Base-by-base conservation (phyloP, 2,797 vertebrate species). In the Myotis planiceps region DNA sequence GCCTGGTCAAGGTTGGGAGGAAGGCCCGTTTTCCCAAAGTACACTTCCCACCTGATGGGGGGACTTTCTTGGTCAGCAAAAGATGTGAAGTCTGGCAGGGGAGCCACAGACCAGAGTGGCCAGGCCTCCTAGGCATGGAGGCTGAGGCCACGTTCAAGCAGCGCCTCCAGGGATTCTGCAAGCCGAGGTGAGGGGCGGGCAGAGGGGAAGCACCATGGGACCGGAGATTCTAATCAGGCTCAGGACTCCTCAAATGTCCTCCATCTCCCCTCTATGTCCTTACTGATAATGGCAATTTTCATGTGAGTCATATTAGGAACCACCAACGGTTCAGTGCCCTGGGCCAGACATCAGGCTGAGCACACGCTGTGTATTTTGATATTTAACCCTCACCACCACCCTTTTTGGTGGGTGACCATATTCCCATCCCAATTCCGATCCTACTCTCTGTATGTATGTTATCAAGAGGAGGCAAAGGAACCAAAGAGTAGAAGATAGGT, bases 341-440 rank as follows among this genome's bases (percentile, higher is more conserved):
- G 42, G 32, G 60, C 14, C 34, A 88, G 63, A 9, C 42, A n/a
- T 10, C 2, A 23, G 14, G 14, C 66, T 25, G 9, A 45, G 15
- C 15, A 27, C 6, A 0, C 0, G 15, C 34, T 13, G 13, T 23
- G 16, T 12, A 47, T 7, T 37, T 9, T 27, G 63, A 27, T 16
- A 55, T 32, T 51, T 53, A 49, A 42, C 23, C 55, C 51, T 45
- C 9, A 39, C 42, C 3, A 5, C 27, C 19, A 16, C 10, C 34
- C 45, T n/a, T 5, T 7, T 21, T 7, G 25, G 45, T 5, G 51
- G 29, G 14, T 55, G 49, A 23, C 16, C 45, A 58, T 6, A 45
- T n/a, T 47, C 12, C 49, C 51, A 14, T 18, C 16, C 42, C 19
- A 53, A 2, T 10, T 3, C 12, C 0, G 0, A 45, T 21, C 49